Percentiles rank a stretch among this genome's conserved stretches.
These are phyloP conservation scores for Cecidostiba fungosa DNA, from an alignment of 2,888 invertebrate genomes.

Conservation along the genomic window DNA sequence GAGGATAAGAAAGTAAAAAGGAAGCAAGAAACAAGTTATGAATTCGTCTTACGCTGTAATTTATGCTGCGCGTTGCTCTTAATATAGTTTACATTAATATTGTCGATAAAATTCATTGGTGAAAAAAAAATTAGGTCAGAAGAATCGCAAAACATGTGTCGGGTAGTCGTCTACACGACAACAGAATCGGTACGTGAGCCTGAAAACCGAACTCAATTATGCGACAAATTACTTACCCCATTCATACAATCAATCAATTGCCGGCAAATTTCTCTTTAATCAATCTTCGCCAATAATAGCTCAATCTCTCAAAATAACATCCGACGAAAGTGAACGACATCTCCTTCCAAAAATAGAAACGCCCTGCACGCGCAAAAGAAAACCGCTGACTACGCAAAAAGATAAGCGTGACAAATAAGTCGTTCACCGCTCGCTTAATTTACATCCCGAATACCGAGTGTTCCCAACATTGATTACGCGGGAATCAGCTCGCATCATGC, in stretches of 20 bases:
- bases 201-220: background rate
- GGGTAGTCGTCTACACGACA: too few relatives aligned
- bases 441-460: constrained; percentile 5
- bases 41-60: too few relatives aligned
- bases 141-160: too few relatives aligned
- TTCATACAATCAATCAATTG: too few relatives aligned
- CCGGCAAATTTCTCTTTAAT: background rate
- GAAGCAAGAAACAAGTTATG: too few relatives aligned
- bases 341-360: background rate
- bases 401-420: background rate
- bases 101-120: too few relatives aligned
- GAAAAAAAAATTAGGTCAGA: too few relatives aligned
- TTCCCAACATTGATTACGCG: constrained; percentile 31
- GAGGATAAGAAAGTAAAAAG: too few relatives aligned
- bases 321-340: background rate
- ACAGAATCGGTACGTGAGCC: too few relatives aligned
- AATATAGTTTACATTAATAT: too few relatives aligned
- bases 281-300: background rate
- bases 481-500: constrained; percentile 20
- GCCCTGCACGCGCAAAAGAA: background rate
- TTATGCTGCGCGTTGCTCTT: too few relatives aligned
- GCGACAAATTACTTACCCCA: background rate
- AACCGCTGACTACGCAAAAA: background rate
- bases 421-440: constrained; percentile 20
- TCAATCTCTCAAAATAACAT: background rate